Base-by-base conservation (phyloP, 1,140 invertebrate species). In the Lordiphosa collinella region DNA sequence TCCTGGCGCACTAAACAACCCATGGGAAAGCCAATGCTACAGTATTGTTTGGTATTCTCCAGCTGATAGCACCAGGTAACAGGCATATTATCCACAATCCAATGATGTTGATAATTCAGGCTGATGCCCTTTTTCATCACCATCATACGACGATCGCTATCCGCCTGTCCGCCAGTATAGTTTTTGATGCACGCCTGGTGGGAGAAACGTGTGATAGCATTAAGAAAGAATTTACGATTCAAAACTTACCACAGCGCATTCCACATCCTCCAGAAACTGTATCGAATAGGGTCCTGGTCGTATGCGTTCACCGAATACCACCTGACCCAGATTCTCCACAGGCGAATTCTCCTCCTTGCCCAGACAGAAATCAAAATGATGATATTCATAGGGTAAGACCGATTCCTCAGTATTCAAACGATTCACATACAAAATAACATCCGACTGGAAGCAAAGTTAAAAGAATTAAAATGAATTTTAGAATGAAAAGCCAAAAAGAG, bases 21-120 rank as follows among this genome's bases (percentile, higher is more conserved):
- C 94, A 99, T 98, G 1, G 97, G 98, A 88, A 99, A 99, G 29
- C 98, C 97, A 53, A 95, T 97, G 38, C 94, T 96, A 88, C 98
- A 99, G 90, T 96, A 95, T 73, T 95, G 93, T 87, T 93, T 91
- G 57, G 91, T 92, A 87, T 93, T 92, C 64, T 96, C 95, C 54
- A 90, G 88, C 54, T 92, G 90, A 89, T 98, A 99, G 89, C 98
- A 99, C 95, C 96, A 99, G 0, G 95, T 96, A 1, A 96, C 94
- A 29, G 98, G 98, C 97, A 99, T 99, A 86, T 99, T 99, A 90
- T 99, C 95, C 74, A 98, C 92, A 79, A 97, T 97, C 97, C 98
- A 99, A 90, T 99, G 98, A 90, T 99, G 98, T 76, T 99, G 96
- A 90, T 99, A 99, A 90, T 99, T 99, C n/a, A 98, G 91, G 66